phyloP scores from a whole-genome alignment of 2,888 invertebrate genomes.

The Tricholauxania praeusta region DNA sequence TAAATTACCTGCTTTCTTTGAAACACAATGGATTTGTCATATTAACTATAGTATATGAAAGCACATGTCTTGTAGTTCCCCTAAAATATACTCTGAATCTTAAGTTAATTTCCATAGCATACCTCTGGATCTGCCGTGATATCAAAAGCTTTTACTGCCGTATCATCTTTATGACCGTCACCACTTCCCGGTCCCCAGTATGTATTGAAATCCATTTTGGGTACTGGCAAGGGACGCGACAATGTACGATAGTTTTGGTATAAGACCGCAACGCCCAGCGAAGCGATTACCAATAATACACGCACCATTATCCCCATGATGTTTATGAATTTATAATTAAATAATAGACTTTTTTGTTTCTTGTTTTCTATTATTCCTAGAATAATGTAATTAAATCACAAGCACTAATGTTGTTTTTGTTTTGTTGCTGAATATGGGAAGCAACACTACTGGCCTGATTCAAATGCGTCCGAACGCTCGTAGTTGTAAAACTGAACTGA shows the following conservation, averaged over 20 bases:
- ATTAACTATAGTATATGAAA: too few species aligned
- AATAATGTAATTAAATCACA: background rate
- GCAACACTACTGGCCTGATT: background rate
- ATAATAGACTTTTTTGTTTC: background rate
- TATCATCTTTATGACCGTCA: constrained; percentile 59
- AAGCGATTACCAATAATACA: constrained; percentile 52
- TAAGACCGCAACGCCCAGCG: constrained; percentile 55
- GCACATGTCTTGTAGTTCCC: background rate
- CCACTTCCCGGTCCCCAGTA: constrained; percentile 65
- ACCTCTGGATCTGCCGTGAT: constrained; percentile 58
- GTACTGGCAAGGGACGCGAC: constrained; percentile 56
- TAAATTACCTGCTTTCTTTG: too few species aligned
- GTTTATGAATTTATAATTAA: background rate
- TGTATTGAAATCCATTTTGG: constrained; percentile 58
- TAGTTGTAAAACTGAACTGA: constrained; percentile 6
- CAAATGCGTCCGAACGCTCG: background rate
- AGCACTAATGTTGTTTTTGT: background rate
- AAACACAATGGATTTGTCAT: too few species aligned
- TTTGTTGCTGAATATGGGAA: background rate
- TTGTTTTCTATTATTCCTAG: constrained; percentile 2
- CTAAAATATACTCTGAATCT: background rate
- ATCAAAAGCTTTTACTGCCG: constrained; percentile 57
- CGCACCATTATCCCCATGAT: constrained; percentile 53
- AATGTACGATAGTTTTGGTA: constrained; percentile 60
- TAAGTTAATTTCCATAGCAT: constrained; percentile 26